A percentile compares a stretch with the other conserved stretches of the same genome.
Evolutionary conservation across 1,140 invertebrate genomes (phyloP).

Genomic region (Orius insidiosus): DNA sequence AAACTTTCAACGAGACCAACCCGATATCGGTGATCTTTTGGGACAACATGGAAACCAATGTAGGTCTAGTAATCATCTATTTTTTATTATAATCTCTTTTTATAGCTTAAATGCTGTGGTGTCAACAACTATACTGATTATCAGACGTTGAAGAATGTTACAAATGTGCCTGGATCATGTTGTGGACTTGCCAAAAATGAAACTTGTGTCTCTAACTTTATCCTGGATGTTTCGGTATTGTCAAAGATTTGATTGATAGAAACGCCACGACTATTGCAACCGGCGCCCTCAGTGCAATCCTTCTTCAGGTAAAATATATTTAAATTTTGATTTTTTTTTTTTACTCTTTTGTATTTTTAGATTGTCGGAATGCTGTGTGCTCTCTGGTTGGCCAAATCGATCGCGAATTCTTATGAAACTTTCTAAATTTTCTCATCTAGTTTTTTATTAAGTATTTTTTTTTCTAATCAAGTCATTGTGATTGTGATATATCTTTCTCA

Average conservation of each 20-base stretch:
- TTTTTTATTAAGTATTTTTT: not conserved
- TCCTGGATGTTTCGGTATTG: not conserved
- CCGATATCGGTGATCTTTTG: not conserved
- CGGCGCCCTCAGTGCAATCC: not conserved
- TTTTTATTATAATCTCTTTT: not conserved
- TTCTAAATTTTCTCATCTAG: not conserved
- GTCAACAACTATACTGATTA: conserved; percentile 50
- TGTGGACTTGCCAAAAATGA: not conserved
- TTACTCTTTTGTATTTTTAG: not conserved
- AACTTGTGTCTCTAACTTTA: not conserved
- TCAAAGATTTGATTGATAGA: not conserved
- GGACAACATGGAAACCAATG: not conserved
- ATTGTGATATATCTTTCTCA: too few species aligned
- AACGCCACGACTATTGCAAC: not conserved
- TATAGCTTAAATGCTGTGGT: conserved; percentile 62
- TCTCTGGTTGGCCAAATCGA: not conserved
- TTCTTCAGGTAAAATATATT: too few species aligned
- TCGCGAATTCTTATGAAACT: not conserved
- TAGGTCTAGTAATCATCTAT: not conserved
- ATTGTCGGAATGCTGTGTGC: not conserved
- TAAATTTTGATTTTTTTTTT: too few species aligned
- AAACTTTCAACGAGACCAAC: too few species aligned
- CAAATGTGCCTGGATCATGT: not conserved
- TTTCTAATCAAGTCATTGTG: too few species aligned
- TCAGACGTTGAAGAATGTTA: conserved; percentile 20